These are phyloP conservation scores for Sarcophilus harrisii DNA, from an alignment of 2,797 vertebrate genomes.

Conservation along the genomic window DNA sequence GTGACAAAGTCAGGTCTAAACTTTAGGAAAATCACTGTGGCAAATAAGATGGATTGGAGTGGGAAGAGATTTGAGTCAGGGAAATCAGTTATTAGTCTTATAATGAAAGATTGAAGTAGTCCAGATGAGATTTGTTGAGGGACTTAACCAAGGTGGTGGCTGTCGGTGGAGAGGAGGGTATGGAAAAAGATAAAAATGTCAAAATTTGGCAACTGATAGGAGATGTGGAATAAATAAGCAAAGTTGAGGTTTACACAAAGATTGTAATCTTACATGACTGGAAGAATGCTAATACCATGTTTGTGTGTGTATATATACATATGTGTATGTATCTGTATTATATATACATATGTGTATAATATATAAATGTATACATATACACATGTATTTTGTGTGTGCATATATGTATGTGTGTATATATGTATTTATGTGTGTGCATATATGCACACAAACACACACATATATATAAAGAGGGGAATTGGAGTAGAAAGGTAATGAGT, in stretches of 20 bases:
- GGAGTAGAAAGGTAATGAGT: too few relatives aligned
- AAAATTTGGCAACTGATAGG: neutral
- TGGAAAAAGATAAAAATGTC: neutral
- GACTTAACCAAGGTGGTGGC: neutral
- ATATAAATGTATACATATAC: too few relatives aligned
- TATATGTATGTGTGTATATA: too few relatives aligned
- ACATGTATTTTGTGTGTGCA: too few relatives aligned
- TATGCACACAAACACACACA: rapidly evolving
- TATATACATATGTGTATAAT: too few relatives aligned
- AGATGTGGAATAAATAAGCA: neutral
- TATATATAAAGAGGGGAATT: neutral
- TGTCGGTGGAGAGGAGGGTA: neutral
- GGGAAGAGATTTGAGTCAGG: neutral
- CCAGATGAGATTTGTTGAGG: neutral
- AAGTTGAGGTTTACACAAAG: neutral
- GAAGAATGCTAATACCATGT: neutral
- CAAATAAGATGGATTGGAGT: neutral
- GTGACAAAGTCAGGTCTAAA: neutral
- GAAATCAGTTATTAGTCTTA: neutral
- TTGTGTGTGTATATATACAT: too few relatives aligned
- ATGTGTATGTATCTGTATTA: too few relatives aligned
- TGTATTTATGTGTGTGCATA: too few relatives aligned
- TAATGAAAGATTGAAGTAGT: neutral
- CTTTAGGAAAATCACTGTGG: neutral
- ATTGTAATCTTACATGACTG: neutral